Conservation (phyloP, 1,140 invertebrate genomes). For the Meloidogyne hapla region DNA sequence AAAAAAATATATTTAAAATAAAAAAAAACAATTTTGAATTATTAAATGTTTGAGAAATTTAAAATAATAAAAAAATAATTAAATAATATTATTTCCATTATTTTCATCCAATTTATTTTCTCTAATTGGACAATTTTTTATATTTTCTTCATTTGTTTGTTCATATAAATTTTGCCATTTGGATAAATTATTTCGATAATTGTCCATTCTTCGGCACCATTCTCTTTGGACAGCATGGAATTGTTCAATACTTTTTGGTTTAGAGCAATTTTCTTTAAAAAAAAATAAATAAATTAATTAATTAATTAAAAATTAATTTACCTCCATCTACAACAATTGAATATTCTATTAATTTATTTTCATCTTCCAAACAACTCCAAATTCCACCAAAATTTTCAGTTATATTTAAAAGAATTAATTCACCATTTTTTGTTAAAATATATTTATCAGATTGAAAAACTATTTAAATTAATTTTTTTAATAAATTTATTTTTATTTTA, state of each 20-base stretch:
- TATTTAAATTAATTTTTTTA: background rate
- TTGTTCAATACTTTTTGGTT: conserved; percentile 52
- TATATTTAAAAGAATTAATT: conserved; percentile 55
- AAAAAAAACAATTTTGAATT: background rate
- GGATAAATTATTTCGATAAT: conserved; percentile 47
- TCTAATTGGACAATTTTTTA: background rate
- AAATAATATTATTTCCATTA: background rate
- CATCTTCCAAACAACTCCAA: background rate
- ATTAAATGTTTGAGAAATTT: no score
- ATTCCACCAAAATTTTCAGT: conserved; percentile 12
- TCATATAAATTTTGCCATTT: conserved; percentile 55
- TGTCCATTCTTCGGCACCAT: conserved; percentile 53
- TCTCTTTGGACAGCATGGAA: conserved; percentile 57
- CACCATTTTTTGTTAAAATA: conserved; percentile 37
- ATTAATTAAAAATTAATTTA: background rate
- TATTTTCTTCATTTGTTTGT: conserved; percentile 1
- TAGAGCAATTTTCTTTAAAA: conserved; percentile 50
- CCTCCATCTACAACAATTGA: conserved; percentile 15
- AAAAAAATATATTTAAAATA: no score
- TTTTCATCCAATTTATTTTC: background rate
- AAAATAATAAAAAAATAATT: background rate
- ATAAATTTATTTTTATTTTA: background rate
- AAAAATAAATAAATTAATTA: background rate
- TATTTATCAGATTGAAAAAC: conserved; percentile 8
- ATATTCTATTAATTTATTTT: conserved; percentile 8